A percentile compares a stretch with the other conserved stretches of the same genome.
These are phyloP conservation scores for Drosophila borborema DNA, from an alignment of 2,888 invertebrate species.

Conservation along the genomic window DNA sequence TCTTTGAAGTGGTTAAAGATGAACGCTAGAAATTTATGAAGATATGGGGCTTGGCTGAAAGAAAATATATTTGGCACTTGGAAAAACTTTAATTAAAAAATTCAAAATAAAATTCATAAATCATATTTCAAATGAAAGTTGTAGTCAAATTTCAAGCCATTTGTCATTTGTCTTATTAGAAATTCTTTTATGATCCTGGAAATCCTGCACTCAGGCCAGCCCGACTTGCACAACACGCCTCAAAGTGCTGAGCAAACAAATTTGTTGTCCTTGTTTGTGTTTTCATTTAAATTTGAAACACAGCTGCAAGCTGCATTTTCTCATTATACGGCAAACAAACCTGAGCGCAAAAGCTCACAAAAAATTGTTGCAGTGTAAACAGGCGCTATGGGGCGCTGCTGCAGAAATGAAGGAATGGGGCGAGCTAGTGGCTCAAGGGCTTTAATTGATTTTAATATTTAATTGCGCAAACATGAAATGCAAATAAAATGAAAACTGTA, in stretches of 20 bases:
- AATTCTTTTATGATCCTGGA: background rate
- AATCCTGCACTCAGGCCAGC: background rate
- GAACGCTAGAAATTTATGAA: background rate
- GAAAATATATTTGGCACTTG: background rate
- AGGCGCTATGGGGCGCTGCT: slow-evolving; percentile 17
- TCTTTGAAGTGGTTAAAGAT: slow-evolving; percentile 5
- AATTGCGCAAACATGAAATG: slow-evolving; percentile 63
- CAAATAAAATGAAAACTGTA: slow-evolving; percentile 51
- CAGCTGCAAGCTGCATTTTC: slow-evolving; percentile 45
- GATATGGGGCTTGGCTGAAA: background rate
- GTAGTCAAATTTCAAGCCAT: background rate
- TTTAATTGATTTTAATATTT: slow-evolving; percentile 79
- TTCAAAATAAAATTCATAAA: background rate
- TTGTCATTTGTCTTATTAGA: background rate
- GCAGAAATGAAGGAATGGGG: background rate
- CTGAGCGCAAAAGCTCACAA: slow-evolving; percentile 19
- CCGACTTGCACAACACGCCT: background rate
- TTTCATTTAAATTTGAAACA: slow-evolving; percentile 56
- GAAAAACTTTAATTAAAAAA: too few relatives aligned
- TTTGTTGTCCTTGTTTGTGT: slow-evolving; percentile 31
- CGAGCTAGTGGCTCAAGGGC: slow-evolving; percentile 33
- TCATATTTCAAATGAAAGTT: background rate
- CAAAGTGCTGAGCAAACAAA: slow-evolving; percentile 1
- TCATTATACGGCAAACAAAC: slow-evolving; percentile 36
- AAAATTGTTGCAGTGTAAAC: slow-evolving; percentile 31